Evolutionary conservation across 2,113 vertebrate species (phyloP).

Genomic region (Prietella phreatophila): DNA sequence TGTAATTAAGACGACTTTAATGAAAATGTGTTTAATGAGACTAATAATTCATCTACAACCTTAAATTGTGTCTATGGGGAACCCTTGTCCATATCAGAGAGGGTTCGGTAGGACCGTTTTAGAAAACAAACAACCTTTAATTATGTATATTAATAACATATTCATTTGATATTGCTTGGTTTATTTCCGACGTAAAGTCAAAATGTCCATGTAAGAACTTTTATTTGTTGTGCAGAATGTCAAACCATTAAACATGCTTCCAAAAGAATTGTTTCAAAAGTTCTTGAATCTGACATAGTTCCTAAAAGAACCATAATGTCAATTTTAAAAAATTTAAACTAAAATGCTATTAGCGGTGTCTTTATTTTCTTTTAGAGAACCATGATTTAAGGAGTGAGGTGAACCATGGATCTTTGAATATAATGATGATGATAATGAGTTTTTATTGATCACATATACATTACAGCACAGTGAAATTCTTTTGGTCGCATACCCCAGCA

Average conservation of each 20-base stretch:
- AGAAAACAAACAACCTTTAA: background rate
- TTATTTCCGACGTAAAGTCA: background rate
- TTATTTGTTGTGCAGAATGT: background rate
- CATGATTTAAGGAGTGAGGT: background rate
- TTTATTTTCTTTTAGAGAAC: background rate
- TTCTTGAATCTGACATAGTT: background rate
- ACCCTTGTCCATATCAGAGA: background rate
- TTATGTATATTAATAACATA: background rate
- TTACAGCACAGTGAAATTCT: no score
- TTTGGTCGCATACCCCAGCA: no score
- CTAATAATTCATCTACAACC: background rate
- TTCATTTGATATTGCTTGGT: background rate
- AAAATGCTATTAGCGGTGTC: no score
- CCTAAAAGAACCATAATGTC: background rate
- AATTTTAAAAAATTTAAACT: background rate
- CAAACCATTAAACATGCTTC: background rate
- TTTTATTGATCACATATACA: no score
- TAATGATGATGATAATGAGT: no score
- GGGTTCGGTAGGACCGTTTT: background rate
- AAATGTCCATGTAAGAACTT: background rate
- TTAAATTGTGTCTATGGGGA: background rate
- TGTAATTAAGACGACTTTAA: background rate
- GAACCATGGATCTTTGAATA: background rate
- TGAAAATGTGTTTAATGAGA: background rate
- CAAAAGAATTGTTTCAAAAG: background rate